Evolutionary conservation across 2,113 vertebrate species (phyloP).

Genomic region (Brienomyrus brachyistius): DNA sequence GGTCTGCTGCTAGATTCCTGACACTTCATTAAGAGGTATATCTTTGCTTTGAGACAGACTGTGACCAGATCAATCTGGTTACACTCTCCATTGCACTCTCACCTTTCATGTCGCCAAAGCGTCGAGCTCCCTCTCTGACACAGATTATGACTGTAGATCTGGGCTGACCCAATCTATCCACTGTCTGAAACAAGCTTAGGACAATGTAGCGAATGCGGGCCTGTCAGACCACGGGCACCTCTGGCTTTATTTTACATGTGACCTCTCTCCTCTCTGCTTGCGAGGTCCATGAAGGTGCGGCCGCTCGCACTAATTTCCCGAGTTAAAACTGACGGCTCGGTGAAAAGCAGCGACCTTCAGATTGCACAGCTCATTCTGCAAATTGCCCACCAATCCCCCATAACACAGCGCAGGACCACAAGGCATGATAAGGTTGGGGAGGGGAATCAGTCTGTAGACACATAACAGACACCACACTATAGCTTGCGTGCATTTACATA

Average conservation of each 20-base stretch:
- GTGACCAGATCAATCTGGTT: not conserved
- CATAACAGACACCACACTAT: not conserved
- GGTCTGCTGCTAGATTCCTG: not conserved
- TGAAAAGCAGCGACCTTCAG: constrained; percentile 12
- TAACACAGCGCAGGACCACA: not conserved
- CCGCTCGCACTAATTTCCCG: constrained; percentile 16
- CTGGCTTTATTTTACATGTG: constrained; percentile 1
- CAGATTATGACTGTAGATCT: not conserved
- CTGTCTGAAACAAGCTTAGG: not conserved
- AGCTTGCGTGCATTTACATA: not conserved
- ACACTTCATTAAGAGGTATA: not conserved
- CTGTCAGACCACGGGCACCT: not conserved
- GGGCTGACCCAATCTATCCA: not conserved
- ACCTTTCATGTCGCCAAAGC: not conserved
- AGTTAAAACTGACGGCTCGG: constrained; percentile 17
- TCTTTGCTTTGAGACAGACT: not conserved
- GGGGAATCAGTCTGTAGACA: not conserved
- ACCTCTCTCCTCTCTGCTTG: not conserved
- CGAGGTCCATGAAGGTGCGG: not conserved
- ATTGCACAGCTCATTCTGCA: constrained; percentile 8
- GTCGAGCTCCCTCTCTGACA: not conserved
- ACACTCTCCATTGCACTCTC: not conserved
- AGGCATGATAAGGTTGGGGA: not conserved
- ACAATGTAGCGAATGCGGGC: not conserved
- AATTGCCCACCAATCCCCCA: not conserved